A percentile compares a stretch with the other conserved stretches of the same genome.
These are phyloP conservation scores for Ceyx margarethae DNA, from an alignment of 2,113 vertebrate genomes.

Conservation along the genomic window DNA sequence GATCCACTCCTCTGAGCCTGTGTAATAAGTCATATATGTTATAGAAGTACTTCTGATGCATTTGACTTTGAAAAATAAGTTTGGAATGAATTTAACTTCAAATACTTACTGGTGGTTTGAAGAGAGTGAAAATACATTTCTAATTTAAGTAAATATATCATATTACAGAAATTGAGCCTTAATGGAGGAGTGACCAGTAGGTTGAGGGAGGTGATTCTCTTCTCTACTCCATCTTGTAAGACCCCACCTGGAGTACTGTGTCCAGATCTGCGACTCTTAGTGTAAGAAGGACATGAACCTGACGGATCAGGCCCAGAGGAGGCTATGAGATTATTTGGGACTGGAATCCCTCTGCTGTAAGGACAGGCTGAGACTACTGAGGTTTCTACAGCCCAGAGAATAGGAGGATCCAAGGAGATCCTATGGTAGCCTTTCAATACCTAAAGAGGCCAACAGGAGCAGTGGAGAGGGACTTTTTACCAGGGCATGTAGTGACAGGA, in stretches of 20 bases:
- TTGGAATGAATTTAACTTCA: neutral
- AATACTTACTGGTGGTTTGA: neutral
- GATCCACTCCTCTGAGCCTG: too few relatives aligned
- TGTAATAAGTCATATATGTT: rapidly evolving
- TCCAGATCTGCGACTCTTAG: neutral
- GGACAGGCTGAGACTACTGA: neutral
- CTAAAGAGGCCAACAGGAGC: neutral
- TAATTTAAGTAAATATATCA: neutral
- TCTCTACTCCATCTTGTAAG: neutral
- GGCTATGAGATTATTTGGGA: neutral
- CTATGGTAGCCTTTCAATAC: neutral
- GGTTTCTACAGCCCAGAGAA: neutral
- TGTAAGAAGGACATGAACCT: neutral
- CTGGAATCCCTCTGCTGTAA: neutral
- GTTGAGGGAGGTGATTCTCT: neutral
- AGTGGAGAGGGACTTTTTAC: too few relatives aligned
- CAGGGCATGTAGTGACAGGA: neutral
- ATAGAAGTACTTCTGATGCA: neutral
- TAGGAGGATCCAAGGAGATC: neutral
- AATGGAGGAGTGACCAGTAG: neutral
- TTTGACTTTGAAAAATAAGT: neutral
- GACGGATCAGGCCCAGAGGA: neutral
- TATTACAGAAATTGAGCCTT: neutral
- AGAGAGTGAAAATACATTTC: neutral
- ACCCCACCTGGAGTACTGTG: neutral